Percentiles rank a stretch among this genome's conserved stretches.
These are phyloP conservation scores for Hyles euphorbiae DNA, from an alignment of 1,140 invertebrate genomes.

Conservation along the genomic window DNA sequence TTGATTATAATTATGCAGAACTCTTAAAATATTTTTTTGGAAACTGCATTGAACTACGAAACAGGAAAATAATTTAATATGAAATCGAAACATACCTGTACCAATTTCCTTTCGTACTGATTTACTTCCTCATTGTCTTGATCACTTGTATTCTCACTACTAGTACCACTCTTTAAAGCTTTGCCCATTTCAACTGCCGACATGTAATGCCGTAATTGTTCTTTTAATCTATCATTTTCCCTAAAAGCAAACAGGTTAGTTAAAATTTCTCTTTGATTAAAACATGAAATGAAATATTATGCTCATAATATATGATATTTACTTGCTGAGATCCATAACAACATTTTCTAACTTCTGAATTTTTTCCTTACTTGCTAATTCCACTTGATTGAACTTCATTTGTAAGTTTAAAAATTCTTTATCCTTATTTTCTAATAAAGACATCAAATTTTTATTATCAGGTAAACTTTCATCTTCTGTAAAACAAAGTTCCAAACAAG, in stretches of 20 bases:
- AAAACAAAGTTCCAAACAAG: conserved; percentile 69
- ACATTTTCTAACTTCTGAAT: conserved; percentile 66
- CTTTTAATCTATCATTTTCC: conserved; percentile 91
- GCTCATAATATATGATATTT: conserved; percentile 17
- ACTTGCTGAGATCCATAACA: conserved; percentile 68
- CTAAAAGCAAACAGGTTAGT: conserved; percentile 57
- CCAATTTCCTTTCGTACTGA: conserved; percentile 92
- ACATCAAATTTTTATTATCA: conserved; percentile 50
- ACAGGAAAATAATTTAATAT: too few relatives aligned
- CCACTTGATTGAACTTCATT: conserved; percentile 60
- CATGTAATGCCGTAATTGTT: conserved; percentile 93
- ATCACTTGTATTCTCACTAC: conserved; percentile 69
- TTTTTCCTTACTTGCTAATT: conserved; percentile 61
- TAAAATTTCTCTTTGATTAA: too few relatives aligned
- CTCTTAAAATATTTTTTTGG: too few relatives aligned
- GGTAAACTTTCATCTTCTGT: conserved; percentile 60
- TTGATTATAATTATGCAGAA: too few relatives aligned
- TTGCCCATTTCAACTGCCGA: conserved; percentile 87
- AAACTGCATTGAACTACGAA: too few relatives aligned
- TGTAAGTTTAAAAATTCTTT: conserved; percentile 64
- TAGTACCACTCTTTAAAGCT: conserved; percentile 80
- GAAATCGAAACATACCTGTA: conserved; percentile 78
- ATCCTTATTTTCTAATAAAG: conserved; percentile 54
- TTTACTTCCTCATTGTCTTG: conserved; percentile 80
- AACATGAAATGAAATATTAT: background rate